phyloP scores from a whole-genome alignment of 2,888 invertebrate species.

The Prosopocoilus inquinatus region DNA sequence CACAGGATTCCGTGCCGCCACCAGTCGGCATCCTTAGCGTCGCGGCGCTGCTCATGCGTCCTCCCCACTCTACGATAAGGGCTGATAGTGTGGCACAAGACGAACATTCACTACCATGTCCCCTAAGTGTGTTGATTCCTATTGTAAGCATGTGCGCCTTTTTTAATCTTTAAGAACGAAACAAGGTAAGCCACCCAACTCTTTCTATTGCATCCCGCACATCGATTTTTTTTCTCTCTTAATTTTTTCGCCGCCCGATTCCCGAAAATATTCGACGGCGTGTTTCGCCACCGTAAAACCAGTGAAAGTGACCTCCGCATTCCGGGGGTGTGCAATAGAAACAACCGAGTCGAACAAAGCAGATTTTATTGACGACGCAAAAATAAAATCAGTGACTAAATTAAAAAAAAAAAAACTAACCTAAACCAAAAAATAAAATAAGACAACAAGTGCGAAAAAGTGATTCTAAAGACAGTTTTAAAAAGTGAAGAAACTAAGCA shows the following conservation, averaged over 20 bases:
- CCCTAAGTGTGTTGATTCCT: constrained; percentile 54
- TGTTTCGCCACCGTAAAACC: too few species aligned
- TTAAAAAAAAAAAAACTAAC: too few species aligned
- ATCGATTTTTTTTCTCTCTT: constrained; percentile 21
- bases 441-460: too few species aligned
- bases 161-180: constrained; percentile 48
- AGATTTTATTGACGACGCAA: too few species aligned
- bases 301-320: too few species aligned
- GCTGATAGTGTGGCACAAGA: constrained; percentile 53
- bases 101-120: constrained; percentile 54
- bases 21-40: constrained; percentile 51
- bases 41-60: constrained; percentile 53
- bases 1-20: constrained; percentile 45
- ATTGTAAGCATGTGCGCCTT: constrained; percentile 50
- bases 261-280: not conserved
- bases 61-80: constrained; percentile 52
- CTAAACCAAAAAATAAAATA: too few species aligned
- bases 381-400: too few species aligned
- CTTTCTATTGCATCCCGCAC: constrained; percentile 13
- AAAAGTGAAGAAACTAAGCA: too few species aligned
- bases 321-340: too few species aligned
- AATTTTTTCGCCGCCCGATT: not conserved
- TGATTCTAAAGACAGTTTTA: too few species aligned
- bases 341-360: too few species aligned
- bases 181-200: constrained; percentile 43